A percentile compares a stretch with the other conserved stretches of the same genome.
Evolutionary conservation across 2,113 vertebrate genomes (phyloP).

Genomic region (Cisticola juncidis): DNA sequence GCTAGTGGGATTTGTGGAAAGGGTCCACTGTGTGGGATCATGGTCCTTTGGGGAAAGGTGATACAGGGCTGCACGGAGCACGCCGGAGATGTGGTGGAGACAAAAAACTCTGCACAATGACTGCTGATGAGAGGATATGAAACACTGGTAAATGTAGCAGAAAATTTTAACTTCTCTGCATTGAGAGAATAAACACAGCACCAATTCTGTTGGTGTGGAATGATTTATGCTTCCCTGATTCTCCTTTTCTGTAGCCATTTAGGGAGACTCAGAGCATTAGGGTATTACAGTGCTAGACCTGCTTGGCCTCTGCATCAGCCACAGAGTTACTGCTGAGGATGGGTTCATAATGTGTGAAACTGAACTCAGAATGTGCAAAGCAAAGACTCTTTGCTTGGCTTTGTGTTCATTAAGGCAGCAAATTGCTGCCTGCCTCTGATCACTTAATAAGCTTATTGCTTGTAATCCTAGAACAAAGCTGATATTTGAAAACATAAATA

Average conservation of each 20-base stretch:
- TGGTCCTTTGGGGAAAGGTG: rapidly evolving
- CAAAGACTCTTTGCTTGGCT: background rate
- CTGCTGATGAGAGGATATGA: background rate
- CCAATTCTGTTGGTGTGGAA: background rate
- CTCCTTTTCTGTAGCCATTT: background rate
- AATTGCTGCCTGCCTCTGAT: background rate
- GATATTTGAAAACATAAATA: background rate
- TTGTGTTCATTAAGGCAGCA: background rate
- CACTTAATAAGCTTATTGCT: background rate
- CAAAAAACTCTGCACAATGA: rapidly evolving
- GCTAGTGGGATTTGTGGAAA: rapidly evolving
- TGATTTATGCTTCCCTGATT: background rate
- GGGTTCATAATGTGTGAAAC: background rate
- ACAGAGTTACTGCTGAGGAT: background rate
- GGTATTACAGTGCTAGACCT: background rate
- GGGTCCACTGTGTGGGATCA: rapidly evolving
- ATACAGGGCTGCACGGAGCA: background rate
- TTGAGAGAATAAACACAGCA: background rate
- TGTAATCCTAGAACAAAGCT: background rate
- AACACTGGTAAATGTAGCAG: background rate
- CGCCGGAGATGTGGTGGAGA: rapidly evolving
- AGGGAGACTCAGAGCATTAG: rapidly evolving
- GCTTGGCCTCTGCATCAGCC: background rate
- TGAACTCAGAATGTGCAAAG: background rate
- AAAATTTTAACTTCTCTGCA: background rate